Percentiles rank a stretch among this genome's conserved stretches.
phyloP scores from a whole-genome alignment of 2,888 invertebrate species.

The Harpagoxenus sublaevis region DNA sequence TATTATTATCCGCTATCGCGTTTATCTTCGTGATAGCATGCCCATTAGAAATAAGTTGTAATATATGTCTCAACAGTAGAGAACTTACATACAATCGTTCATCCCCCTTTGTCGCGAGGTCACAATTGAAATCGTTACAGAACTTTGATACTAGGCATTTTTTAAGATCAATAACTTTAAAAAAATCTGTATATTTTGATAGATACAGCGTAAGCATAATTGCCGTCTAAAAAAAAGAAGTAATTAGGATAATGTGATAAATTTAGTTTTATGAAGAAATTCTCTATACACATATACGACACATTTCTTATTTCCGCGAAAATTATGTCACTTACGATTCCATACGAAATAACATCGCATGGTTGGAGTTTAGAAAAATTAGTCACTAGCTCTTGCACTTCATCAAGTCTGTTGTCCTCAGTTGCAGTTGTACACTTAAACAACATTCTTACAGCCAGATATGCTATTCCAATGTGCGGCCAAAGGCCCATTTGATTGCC shows the following conservation, averaged over 20 bases:
- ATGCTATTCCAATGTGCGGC: conserved; percentile 92
- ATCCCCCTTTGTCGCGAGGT: conserved; percentile 71
- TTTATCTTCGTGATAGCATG: conserved; percentile 88
- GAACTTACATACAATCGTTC: conserved; percentile 88
- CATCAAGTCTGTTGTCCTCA: conserved; percentile 87
- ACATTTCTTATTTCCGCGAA: not conserved
- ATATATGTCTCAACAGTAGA: conserved; percentile 91
- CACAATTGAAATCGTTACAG: conserved; percentile 69
- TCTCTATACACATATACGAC: not conserved
- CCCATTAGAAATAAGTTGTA: conserved; percentile 94
- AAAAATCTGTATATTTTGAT: conserved; percentile 89
- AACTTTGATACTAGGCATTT: conserved; percentile 78
- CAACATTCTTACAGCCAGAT: conserved; percentile 91
- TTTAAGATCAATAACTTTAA: conserved; percentile 87
- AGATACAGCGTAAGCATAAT: conserved; percentile 90
- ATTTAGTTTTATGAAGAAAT: conserved; percentile 17
- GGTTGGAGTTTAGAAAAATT: conserved; percentile 90
- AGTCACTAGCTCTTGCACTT: conserved; percentile 91
- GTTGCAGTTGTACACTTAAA: conserved; percentile 87
- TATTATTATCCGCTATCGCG: conserved; percentile 68
- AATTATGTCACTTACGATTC: conserved; percentile 88
- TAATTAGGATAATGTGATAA: conserved; percentile 80
- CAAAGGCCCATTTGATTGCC: conserved; percentile 89
- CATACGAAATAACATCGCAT: conserved; percentile 91
- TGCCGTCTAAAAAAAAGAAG: conserved; percentile 88